Evolutionary conservation across 2,888 invertebrate genomes (phyloP), one percentile per base, ranked within the genome.

Genomic region (Tetragonula carbonaria): DNA sequence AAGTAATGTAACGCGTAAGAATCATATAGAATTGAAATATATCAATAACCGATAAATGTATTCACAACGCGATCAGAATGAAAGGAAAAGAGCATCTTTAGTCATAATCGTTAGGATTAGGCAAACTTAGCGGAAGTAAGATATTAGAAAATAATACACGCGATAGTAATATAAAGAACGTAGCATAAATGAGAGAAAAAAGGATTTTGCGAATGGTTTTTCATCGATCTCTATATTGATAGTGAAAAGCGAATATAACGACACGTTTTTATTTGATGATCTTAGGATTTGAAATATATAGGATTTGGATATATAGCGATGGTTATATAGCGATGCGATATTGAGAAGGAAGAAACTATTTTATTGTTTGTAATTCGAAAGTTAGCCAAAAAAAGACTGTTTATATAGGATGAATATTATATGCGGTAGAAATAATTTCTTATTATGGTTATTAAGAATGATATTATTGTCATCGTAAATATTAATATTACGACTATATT

Each of bases 371-470:
- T 93, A 93, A 92, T 88, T 93, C 86, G 91, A 92, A 91, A 88
- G 91, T 91, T 94, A 93, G 92, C 93, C 92, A 93, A 92, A 93
- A 92, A 93, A 94, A 93, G 93, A 93, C 93, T 93, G 93, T 93
- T 45, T 93, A 93, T 84, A 91, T 93, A 94, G 91, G 92, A 92
- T 87, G 92, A 92, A 92, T 93, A 93, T 91, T 92, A 81, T 82
- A 68, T 45, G 70, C 88, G 91, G 89, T 93, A 93, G 92, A 90
- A 88, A 92, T 91, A 90, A 90, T 90, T 92, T 89, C 91, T 87
- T 88, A 90, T 91, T 90, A 91, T 91, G 84, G 88, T 89, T 90
- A 91, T 86, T 84, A 77, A 80, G 72, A 85, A 71, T 86, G 87
- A 87, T 90, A 92, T 90, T 88, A 87, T 84, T 74, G 71, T 87